These are phyloP conservation scores for Spermophilus dauricus DNA, from an alignment of 2,113 vertebrate genomes.

Conservation along the genomic window DNA sequence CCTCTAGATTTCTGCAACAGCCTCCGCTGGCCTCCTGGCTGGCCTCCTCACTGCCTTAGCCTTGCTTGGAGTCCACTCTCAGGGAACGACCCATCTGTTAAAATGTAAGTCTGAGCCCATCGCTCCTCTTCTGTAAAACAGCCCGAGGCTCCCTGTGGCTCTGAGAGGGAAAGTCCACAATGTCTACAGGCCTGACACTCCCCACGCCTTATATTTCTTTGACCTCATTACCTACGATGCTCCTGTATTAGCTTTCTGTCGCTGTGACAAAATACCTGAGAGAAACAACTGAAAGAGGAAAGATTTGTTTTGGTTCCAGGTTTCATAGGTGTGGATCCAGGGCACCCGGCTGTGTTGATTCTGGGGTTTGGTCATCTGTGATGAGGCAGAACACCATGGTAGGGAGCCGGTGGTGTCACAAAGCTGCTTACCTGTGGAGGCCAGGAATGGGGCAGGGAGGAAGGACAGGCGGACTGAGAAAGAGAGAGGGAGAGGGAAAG, in stretches of 20 bases:
- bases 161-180: background rate
- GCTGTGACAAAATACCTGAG: too few species aligned
- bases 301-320: too few species aligned
- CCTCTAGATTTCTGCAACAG: background rate
- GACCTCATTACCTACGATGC: rapidly evolving
- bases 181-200: background rate
- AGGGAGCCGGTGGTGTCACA: background rate
- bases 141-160: background rate
- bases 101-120: background rate
- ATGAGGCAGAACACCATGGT: too few species aligned
- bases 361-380: background rate
- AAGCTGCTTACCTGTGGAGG: background rate
- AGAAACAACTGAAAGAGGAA: too few species aligned
- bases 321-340: too few species aligned
- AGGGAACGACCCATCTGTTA: background rate
- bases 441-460: too few species aligned
- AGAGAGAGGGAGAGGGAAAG: too few species aligned
- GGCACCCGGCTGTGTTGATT: background rate
- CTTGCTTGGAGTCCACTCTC: background rate
- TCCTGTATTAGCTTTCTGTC: too few species aligned
- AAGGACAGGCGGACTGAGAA: too few species aligned
- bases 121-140: background rate
- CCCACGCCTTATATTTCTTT: background rate
- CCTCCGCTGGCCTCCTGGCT: background rate
- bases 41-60: background rate